Base-by-base conservation (phyloP, 2,888 invertebrate genomes). In the Tetragnatha montana region DNA sequence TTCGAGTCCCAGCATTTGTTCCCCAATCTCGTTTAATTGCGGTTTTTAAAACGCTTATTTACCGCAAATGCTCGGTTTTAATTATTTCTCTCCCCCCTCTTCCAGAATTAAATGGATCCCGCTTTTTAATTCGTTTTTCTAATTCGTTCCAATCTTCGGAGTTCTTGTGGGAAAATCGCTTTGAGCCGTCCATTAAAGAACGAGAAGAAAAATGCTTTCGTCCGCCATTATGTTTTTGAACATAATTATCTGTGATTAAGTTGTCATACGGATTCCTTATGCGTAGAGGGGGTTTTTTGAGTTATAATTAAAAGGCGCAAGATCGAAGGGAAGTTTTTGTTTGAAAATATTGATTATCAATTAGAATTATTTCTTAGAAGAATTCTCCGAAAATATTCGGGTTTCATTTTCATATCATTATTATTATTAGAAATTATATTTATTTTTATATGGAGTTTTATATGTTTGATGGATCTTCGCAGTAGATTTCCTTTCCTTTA, bases 241-340 rank as follows among this genome's bases (percentile, higher is more conserved):
- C 12, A 51, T 76, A 76, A 51, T 76, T 76, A 50, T n/a, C 19
- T 51, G 10, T 8, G 49, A 76, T 76, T 76, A 50, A 50, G 50
- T n/a, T 76, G 51, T 76, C 76, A 49, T 76, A 6, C n/a, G n/a
- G 19, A 4, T 8, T 76, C 76, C 50, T 12, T 8, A 50, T 76
- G 21, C 19, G 76, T 7, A 50, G 50, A 76, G 50, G 7, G 19
- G 50, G 50, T 49, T 50, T 49, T n/a, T 49, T 35, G 22, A 74
- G 22, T 74, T 76, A 50, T 19, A n/a, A 50, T 50, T 49, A 50
- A 10, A 49, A 76, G 19, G 17, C 10, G 60, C 12, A 0, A 7
- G 60, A 17, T 60, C 4, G 12, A 60, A 60, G 14, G 14, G 60
- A 8, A 60, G 12, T 60, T 8, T 60, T 10, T 60, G 17, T 60